Conservation (phyloP, 2,888 invertebrate genomes). For the Achlya flavicornis region DNA sequence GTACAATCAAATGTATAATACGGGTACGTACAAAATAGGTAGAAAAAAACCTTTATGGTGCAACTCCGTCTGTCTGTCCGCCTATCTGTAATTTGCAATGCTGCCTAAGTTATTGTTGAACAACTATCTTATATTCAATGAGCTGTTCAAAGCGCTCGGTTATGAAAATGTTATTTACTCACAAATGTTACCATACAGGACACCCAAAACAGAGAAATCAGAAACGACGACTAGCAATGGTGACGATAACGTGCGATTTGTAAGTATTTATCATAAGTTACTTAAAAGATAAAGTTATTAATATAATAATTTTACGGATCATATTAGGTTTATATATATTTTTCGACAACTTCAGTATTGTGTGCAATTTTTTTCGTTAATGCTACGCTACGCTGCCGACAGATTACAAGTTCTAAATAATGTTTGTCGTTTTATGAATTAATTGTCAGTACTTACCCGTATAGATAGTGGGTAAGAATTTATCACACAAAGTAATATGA, state of each 20-base stretch:
- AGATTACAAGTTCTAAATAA: background rate
- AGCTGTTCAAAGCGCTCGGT: background rate
- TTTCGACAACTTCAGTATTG: background rate
- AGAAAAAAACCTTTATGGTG: too few species aligned
- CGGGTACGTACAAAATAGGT: too few species aligned
- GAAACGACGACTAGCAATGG: constrained; percentile 28
- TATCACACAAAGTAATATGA: background rate
- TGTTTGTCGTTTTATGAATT: background rate
- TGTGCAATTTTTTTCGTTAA: constrained; percentile 1
- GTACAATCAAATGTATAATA: too few species aligned
- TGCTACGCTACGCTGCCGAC: constrained; percentile 1
- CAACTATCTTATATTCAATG: constrained; percentile 22
- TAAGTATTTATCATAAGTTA: constrained; percentile 29
- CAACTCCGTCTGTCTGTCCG: too few species aligned
- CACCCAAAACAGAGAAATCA: constrained; percentile 29
- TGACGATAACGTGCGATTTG: constrained; percentile 39
- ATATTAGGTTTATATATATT: background rate
- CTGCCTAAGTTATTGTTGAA: too few species aligned
- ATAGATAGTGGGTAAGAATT: too few species aligned
- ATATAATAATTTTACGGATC: background rate
- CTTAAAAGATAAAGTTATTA: constrained; percentile 13
- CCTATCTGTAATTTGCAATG: too few species aligned
- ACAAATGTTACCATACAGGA: constrained; percentile 22
- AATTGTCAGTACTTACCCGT: background rate
- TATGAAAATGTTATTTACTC: constrained; percentile 9